Conservation (phyloP, 2,113 vertebrate species). For the Pitta sordida region DNA sequence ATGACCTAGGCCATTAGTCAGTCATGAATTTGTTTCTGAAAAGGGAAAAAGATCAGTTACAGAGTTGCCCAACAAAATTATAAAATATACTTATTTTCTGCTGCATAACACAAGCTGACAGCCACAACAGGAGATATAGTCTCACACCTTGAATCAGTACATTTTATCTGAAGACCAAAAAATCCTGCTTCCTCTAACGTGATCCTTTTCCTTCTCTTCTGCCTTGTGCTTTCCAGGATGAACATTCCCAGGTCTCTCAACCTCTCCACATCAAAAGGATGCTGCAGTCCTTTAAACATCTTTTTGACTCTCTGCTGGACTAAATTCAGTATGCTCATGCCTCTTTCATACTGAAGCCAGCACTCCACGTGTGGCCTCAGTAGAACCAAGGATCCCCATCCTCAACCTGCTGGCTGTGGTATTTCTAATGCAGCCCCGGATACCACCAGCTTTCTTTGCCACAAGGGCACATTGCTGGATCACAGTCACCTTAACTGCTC, state of each 20-base stretch:
- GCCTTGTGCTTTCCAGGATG: neutral
- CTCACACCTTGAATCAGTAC: neutral
- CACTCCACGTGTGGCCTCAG: neutral
- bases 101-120: neutral
- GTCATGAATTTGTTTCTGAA: conserved; percentile 15
- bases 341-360: neutral
- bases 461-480: neutral
- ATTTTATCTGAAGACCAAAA: neutral
- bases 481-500: neutral
- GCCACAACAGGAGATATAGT: neutral
- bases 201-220: neutral
- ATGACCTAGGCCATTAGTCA: conserved; percentile 43
- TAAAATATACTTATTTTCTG: neutral
- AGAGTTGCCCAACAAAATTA: neutral
- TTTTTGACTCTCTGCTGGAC: neutral
- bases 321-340: too few relatives aligned
- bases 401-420: neutral
- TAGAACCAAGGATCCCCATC: neutral
- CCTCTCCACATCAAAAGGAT: neutral
- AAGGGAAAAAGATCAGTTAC: conserved; percentile 50
- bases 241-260: neutral
- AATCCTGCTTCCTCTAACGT: neutral
- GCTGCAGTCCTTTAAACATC: neutral
- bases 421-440: neutral
- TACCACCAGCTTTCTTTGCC: neutral